Evolutionary conservation across 2,797 vertebrate species (phyloP).

Genomic region (Dromococcyx pavoninus): DNA sequence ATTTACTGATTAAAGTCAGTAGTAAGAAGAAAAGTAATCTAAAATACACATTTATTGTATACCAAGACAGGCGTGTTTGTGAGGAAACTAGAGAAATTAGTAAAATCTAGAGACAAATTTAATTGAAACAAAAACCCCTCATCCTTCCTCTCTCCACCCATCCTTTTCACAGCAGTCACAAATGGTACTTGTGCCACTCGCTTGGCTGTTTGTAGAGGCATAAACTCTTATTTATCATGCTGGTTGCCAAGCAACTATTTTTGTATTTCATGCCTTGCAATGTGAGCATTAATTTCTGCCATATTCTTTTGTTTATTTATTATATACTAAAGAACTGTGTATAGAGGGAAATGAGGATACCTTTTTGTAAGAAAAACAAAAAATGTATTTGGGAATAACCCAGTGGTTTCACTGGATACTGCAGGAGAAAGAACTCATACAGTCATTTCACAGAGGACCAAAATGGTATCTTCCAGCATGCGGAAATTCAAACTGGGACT

Average conservation of each 20-base stretch:
- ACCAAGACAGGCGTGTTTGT: not conserved
- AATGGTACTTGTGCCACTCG: not conserved
- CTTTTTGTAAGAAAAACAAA: not conserved
- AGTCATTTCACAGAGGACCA: not conserved
- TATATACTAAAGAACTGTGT: not conserved
- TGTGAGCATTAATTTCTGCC: constrained; percentile 52
- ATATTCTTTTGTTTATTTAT: constrained; percentile 52
- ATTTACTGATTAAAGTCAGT: not conserved
- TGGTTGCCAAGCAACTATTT: constrained; percentile 68
- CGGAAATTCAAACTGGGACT: not conserved
- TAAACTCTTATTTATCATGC: constrained; percentile 34
- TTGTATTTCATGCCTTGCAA: constrained; percentile 39
- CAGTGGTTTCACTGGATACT: not conserved
- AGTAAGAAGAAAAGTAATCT: not conserved
- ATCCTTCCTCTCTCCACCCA: not conserved
- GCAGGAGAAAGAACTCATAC: not conserved
- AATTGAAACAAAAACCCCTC: not conserved
- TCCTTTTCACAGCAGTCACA: not conserved
- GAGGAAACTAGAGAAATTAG: not conserved
- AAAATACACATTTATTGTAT: not conserved
- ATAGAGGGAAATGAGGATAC: not conserved
- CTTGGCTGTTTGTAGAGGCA: not conserved
- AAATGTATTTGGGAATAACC: not conserved
- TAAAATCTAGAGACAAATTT: not conserved
- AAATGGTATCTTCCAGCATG: not conserved